Evolutionary conservation across 2,113 vertebrate genomes (phyloP).

Genomic region (Lathamus discolor): DNA sequence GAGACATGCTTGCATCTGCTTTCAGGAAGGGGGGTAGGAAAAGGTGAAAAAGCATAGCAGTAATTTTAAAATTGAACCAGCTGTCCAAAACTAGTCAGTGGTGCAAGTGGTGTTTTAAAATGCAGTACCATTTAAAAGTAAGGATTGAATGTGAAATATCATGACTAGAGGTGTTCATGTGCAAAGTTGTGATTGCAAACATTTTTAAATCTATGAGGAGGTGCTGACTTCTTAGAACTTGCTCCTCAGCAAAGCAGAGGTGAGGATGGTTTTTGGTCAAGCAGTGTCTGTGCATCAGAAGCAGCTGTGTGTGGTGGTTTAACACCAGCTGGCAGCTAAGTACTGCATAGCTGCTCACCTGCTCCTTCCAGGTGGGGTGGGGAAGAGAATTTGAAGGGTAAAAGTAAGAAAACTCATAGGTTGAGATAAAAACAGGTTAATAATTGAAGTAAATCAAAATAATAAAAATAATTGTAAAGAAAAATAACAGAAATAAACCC

Average conservation of each 20-base stretch:
- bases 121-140: not conserved
- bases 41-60: not conserved
- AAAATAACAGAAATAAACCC: not conserved
- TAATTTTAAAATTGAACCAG: not conserved
- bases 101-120: not conserved
- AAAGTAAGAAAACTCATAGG: not conserved
- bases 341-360: not conserved
- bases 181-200: not conserved
- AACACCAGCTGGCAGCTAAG: not conserved
- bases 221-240: not conserved
- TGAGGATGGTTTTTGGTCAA: fast-evolving
- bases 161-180: not conserved
- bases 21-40: not conserved
- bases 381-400: not conserved
- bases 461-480: not conserved
- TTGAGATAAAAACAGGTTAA: not conserved
- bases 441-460: not conserved
- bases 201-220: not conserved
- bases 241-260: not conserved
- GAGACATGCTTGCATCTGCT: not conserved
- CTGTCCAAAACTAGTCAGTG: not conserved
- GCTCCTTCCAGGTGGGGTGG: not conserved
- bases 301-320: not conserved
- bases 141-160: not conserved
- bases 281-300: not conserved